A percentile compares a stretch with the other conserved stretches of the same genome.
These are phyloP conservation scores for Cairina moschata DNA, from an alignment of 2,113 vertebrate genomes.

Conservation along the genomic window DNA sequence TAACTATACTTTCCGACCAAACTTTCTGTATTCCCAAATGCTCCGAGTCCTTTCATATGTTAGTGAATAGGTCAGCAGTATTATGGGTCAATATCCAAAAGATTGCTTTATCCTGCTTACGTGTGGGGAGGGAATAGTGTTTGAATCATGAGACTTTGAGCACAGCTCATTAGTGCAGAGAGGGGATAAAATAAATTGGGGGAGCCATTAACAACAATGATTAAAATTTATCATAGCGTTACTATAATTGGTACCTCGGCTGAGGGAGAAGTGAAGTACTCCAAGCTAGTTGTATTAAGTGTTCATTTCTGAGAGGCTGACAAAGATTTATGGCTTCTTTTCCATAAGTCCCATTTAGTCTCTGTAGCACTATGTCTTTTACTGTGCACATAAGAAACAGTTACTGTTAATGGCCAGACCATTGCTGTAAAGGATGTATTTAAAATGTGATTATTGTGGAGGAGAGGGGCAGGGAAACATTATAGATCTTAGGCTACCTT, in stretches of 20 bases:
- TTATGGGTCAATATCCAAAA: neutral
- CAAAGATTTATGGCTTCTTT: slow-evolving; percentile 66
- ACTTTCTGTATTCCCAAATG: neutral
- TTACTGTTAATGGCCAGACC: slow-evolving; percentile 29
- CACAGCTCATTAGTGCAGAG: slow-evolving; percentile 42
- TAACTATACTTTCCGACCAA: neutral
- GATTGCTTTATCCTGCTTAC: neutral
- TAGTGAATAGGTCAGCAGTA: neutral
- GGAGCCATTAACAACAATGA: slow-evolving; percentile 55
- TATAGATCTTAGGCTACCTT: neutral
- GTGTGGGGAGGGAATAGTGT: neutral
- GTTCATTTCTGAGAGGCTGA: slow-evolving; percentile 60
- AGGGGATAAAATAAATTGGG: slow-evolving; percentile 39
- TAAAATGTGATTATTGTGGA: slow-evolving; percentile 45
- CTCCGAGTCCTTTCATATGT: neutral
- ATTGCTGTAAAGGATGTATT: slow-evolving; percentile 48
- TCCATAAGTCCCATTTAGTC: slow-evolving; percentile 24
- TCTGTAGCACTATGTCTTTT: slow-evolving; percentile 51
- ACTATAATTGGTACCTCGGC: slow-evolving; percentile 44
- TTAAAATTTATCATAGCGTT: slow-evolving; percentile 54
- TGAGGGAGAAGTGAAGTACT: slow-evolving; percentile 43
- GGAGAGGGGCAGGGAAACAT: neutral
- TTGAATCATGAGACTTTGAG: slow-evolving; percentile 41
- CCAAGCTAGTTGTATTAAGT: slow-evolving; percentile 48
- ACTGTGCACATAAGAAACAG: slow-evolving; percentile 37